phyloP scores from a whole-genome alignment of 2,797 vertebrate genomes.

The Oreochromis mossambicus region DNA sequence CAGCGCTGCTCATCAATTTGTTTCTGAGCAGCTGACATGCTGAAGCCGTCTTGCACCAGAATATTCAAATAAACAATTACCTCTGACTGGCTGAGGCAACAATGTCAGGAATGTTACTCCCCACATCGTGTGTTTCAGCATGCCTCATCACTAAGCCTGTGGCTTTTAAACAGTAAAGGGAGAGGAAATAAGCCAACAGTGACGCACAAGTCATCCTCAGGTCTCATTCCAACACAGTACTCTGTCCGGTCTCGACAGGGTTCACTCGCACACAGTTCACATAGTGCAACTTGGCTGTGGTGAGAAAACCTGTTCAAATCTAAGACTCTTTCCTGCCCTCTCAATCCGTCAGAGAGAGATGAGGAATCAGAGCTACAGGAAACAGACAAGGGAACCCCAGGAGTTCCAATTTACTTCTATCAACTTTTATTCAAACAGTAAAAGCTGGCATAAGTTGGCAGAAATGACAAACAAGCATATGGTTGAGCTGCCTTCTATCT shows the following conservation, averaged over 20 bases:
- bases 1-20: slow-evolving; percentile 39
- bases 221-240: slow-evolving; percentile 34
- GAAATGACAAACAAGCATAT: slow-evolving; percentile 12
- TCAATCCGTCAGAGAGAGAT: background rate
- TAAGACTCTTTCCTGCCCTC: slow-evolving; percentile 1
- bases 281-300: slow-evolving; percentile 13
- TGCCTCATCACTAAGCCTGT: slow-evolving; percentile 36
- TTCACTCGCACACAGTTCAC: slow-evolving; percentile 25
- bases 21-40: slow-evolving; percentile 44
- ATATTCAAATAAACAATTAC: slow-evolving; percentile 76
- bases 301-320: slow-evolving; percentile 42
- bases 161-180: slow-evolving; percentile 23
- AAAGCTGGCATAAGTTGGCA: background rate
- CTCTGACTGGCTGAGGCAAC: slow-evolving; percentile 45
- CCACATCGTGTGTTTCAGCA: slow-evolving; percentile 38
- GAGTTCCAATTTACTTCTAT: slow-evolving; percentile 74
- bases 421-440: slow-evolving; percentile 6
- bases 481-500: slow-evolving; percentile 1
- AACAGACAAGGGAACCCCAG: slow-evolving; percentile 67
- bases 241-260: slow-evolving; percentile 44
- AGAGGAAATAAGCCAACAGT: slow-evolving; percentile 33
- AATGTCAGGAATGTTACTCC: slow-evolving; percentile 61
- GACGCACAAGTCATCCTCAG: slow-evolving; percentile 46
- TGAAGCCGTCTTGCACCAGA: slow-evolving; percentile 45
- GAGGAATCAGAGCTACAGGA: slow-evolving; percentile 66